Conservation (phyloP, 2,888 invertebrate genomes). For the Nomada goodeniana region DNA sequence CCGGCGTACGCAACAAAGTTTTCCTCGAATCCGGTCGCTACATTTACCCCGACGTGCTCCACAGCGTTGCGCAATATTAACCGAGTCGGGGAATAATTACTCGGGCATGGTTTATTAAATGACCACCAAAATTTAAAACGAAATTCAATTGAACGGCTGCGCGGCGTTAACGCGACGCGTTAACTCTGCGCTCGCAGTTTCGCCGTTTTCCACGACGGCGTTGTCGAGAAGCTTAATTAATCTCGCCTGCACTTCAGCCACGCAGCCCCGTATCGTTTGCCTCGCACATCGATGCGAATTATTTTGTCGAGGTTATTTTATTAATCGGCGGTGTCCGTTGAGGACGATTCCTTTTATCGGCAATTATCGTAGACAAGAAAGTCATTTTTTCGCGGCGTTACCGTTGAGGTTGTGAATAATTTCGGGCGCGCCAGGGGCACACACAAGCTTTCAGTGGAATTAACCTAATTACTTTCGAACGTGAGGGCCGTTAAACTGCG, state of each 20-base stretch:
- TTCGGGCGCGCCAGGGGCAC: conserved; percentile 48
- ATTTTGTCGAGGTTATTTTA: background rate
- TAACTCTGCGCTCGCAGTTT: conserved; percentile 29
- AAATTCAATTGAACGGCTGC: conserved; percentile 24
- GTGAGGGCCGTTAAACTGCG: conserved; percentile 68
- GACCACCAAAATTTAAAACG: conserved; percentile 27
- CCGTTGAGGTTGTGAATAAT: conserved; percentile 62
- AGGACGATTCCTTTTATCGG: too few species aligned
- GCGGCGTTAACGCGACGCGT: background rate
- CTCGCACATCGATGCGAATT: background rate
- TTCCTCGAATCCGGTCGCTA: conserved; percentile 15
- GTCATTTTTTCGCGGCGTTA: conserved; percentile 11
- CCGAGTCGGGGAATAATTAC: conserved; percentile 35
- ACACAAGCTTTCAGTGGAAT: conserved; percentile 64
- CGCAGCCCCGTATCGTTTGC: background rate
- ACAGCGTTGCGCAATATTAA: background rate
- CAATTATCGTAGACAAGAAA: background rate
- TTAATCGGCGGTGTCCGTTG: background rate
- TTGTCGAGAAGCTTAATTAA: conserved; percentile 40
- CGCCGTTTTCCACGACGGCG: conserved; percentile 9
- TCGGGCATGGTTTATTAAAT: conserved; percentile 28
- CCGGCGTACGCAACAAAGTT: conserved; percentile 10
- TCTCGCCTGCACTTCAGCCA: background rate
- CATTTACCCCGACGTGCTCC: conserved; percentile 5
- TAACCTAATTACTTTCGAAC: conserved; percentile 73